Evolutionary conservation across 2,113 vertebrate species (phyloP), one percentile per base, ranked within the genome.

Genomic region (Acrocephalus arundinaceus): DNA sequence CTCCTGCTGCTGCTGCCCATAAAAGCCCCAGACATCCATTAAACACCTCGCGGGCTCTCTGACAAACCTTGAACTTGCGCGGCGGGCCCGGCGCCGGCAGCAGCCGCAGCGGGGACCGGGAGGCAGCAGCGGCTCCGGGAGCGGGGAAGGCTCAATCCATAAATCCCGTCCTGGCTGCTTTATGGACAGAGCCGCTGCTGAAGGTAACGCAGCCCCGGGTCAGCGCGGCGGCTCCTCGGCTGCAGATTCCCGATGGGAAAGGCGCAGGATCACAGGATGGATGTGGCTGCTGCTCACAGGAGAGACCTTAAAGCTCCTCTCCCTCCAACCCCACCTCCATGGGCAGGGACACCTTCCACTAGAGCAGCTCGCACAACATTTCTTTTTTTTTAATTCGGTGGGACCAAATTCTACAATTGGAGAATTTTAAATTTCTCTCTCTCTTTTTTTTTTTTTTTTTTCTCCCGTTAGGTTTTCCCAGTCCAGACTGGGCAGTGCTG

Each of bases 1-100:
- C 41, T 24, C 12, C 48, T 49, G 13, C 52, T 54, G 15, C 71
- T 58, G 12, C 63, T 6, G 67, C 87, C 48, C 45, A 51, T 45
- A 12, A 76, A 67, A 94, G 25, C 66, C 90, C 81, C 92, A 81
- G 93, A 57, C 94, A 93, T 66, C 87, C 82, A 90, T 92, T 52
- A 61, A 93, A 51, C 92, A 45, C 30, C 92, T 88, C 94, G 27
- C 21, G 74, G 73, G 25, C 91, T 88, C 84, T 57, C 93, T 68
- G 73, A 73, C 72, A 95, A 97, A 97, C 97, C 97, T 98, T 98
- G 97, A 97, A 96, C 97, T 92, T 51, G 55, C 51, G 0, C 55
- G 9, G 65, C 87, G 39, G 94, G 94, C 89, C 75, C 45, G 19
- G 65, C 30, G 18, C 77, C 7, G 48, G 33, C 63, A 86, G 85